A percentile compares a stretch with the other conserved stretches of the same genome.
phyloP scores from a whole-genome alignment of 2,797 vertebrate species.

The Rachycentron canadum region DNA sequence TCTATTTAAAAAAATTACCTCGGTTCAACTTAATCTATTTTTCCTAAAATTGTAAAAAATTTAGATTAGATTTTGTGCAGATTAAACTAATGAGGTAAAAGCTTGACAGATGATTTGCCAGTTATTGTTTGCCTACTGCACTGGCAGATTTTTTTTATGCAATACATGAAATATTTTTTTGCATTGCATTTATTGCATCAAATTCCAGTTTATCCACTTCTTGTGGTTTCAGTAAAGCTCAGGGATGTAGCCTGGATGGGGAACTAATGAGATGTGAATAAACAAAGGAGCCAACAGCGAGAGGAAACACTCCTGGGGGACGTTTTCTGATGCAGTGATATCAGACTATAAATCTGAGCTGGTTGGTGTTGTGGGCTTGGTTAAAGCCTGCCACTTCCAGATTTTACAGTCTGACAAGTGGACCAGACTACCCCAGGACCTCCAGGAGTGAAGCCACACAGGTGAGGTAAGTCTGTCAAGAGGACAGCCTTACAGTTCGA shows the following conservation, averaged over 20 bases:
- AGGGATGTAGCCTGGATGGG: neutral
- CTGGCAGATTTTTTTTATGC: neutral
- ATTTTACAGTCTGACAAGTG: conserved; percentile 36
- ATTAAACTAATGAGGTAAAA: neutral
- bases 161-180: neutral
- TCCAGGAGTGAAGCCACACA: conserved; percentile 44
- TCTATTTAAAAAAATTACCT: neutral
- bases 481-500: neutral
- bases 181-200: neutral
- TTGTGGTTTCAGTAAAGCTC: conserved; percentile 2
- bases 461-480: conserved; percentile 16
- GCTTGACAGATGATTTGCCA: neutral
- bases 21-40: neutral
- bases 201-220: neutral
- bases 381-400: conserved; percentile 41
- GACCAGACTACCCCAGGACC: conserved; percentile 45
- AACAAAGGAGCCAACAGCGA: neutral
- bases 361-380: conserved; percentile 34
- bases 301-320: conserved; percentile 10
- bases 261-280: neutral
- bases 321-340: conserved; percentile 10
- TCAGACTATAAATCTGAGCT: conserved; percentile 31
- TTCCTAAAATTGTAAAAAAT: no score
- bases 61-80: neutral
- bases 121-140: neutral